A percentile compares a stretch with the other conserved stretches of the same genome.
Conservation (phyloP, 2,113 vertebrate genomes). For the Chaetorhynchus papuensis region DNA sequence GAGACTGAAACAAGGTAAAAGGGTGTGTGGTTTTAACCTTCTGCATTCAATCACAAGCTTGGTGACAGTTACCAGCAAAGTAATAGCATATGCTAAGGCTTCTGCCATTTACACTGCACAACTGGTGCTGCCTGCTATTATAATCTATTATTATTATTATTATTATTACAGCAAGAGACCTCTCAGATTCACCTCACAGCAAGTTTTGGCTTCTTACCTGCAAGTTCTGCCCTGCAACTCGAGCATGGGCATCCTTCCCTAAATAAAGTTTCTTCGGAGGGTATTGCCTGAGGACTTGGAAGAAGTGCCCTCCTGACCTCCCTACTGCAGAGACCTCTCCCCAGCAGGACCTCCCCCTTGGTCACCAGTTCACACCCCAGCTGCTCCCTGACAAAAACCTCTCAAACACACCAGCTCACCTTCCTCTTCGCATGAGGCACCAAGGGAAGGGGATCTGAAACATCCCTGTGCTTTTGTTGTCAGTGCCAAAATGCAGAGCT, state of each 20-base stretch:
- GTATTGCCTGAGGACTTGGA: background rate
- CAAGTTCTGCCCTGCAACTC: background rate
- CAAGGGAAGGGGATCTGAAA: background rate
- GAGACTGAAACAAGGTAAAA: background rate
- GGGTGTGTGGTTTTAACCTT: background rate
- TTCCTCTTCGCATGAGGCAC: background rate
- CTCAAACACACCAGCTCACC: background rate
- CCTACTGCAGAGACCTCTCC: background rate
- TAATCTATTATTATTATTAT: background rate
- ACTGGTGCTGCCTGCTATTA: background rate
- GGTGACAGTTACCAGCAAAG: background rate
- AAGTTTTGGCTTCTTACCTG: background rate
- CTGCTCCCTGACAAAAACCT: background rate
- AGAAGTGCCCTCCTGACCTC: rapidly evolving
- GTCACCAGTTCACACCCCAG: background rate
- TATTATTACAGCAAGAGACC: background rate
- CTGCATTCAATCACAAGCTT: background rate
- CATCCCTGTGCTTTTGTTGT: background rate
- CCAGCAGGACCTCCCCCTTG: background rate
- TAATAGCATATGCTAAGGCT: background rate
- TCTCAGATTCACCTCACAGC: background rate
- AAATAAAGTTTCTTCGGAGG: background rate
- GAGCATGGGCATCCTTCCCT: rapidly evolving
- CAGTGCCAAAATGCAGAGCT: background rate
- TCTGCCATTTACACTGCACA: background rate